phyloP scores from a whole-genome alignment of 1,140 invertebrate genomes.

The Drosophila repleta region DNA sequence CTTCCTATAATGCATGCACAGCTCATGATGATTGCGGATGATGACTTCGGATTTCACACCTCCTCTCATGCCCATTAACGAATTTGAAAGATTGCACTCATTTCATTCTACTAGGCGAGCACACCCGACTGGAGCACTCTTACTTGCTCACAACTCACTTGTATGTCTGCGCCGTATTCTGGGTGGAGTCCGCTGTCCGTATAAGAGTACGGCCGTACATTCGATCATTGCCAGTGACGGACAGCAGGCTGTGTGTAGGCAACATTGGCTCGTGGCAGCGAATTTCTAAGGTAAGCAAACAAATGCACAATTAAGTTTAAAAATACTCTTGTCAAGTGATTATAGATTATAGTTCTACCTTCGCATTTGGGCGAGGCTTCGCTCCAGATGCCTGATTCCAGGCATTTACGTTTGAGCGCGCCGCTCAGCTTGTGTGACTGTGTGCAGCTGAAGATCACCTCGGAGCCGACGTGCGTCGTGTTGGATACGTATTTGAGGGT shows the following conservation, averaged over 20 bases:
- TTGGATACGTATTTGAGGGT: slow-evolving; percentile 90
- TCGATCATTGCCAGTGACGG: slow-evolving; percentile 94
- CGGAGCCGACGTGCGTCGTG: slow-evolving; percentile 91
- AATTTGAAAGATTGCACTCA: too few relatives aligned
- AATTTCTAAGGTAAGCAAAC: slow-evolving; percentile 86
- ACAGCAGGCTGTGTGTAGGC: slow-evolving; percentile 92
- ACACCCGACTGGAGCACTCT: too few relatives aligned
- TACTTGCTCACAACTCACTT: slow-evolving; percentile 83
- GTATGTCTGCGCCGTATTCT: slow-evolving; percentile 90
- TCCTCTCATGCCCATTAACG: too few relatives aligned
- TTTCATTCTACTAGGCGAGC: too few relatives aligned
- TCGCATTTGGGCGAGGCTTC: slow-evolving; percentile 93
- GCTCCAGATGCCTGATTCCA: slow-evolving; percentile 92
- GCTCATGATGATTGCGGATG: too few relatives aligned
- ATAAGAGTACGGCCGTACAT: slow-evolving; percentile 93
- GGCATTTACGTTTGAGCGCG: slow-evolving; percentile 88
- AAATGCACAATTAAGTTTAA: not conserved
- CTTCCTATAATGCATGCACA: too few relatives aligned
- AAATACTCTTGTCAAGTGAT: not conserved
- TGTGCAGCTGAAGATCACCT: slow-evolving; percentile 91
- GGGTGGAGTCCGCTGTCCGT: slow-evolving; percentile 87
- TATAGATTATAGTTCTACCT: slow-evolving; percentile 65
- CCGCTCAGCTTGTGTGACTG: slow-evolving; percentile 93
- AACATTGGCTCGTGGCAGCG: slow-evolving; percentile 92
- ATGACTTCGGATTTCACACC: too few relatives aligned